Percentiles rank a stretch among this genome's conserved stretches.
phyloP scores from a whole-genome alignment of 2,888 invertebrate genomes.

The Himalopsyche tibetana region DNA sequence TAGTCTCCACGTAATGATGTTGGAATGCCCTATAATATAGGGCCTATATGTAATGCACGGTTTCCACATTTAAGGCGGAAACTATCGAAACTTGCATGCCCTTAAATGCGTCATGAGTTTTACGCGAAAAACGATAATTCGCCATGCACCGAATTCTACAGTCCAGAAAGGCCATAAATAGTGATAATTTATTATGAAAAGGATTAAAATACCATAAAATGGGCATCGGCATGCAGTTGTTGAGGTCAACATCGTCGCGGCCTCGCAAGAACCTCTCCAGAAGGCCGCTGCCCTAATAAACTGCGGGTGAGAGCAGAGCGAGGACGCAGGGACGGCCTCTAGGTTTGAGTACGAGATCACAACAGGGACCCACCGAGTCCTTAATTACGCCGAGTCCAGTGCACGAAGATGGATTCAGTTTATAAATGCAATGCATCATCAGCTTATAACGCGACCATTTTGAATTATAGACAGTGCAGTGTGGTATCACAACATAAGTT shows the following conservation, averaged over 20 bases:
- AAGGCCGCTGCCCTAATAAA: conserved; percentile 45
- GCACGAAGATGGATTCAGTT: background rate
- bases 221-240: background rate
- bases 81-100: no score
- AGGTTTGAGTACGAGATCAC: background rate
- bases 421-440: no score
- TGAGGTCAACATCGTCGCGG: conserved; percentile 16
- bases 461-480: no score
- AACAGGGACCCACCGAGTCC: background rate
- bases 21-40: no score
- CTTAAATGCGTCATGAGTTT: no score
- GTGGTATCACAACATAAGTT: no score
- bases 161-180: background rate
- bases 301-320: conserved; percentile 23
- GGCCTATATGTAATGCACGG: no score
- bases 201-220: conserved; percentile 34
- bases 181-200: background rate
- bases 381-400: conserved; percentile 4
- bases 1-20: no score
- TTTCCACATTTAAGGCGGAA: no score
- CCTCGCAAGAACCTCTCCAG: conserved; percentile 26
- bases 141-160: background rate
- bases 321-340: conserved; percentile 4
- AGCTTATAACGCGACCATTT: no score
- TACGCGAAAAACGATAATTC: no score